Evolutionary conservation across 2,113 vertebrate genomes (phyloP).

Genomic region (Dinomys branickii): DNA sequence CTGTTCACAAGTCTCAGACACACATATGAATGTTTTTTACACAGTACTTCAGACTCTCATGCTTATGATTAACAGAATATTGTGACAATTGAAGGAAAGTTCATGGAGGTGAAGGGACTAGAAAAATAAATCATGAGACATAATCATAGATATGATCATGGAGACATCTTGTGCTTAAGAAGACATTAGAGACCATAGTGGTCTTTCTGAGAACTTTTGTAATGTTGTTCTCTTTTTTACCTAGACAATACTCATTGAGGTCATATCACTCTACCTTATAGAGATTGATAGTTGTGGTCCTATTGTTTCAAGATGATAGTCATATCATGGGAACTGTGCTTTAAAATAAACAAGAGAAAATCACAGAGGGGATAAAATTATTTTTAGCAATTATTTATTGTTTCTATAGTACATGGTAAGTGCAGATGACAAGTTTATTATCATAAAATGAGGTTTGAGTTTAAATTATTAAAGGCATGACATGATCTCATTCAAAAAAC

Average conservation of each 20-base stretch:
- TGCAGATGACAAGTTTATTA: background rate
- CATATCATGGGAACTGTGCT: background rate
- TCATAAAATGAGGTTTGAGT: slow-evolving; percentile 10
- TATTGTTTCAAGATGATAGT: background rate
- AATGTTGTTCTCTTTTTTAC: background rate
- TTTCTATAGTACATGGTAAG: background rate
- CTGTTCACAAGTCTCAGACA: background rate
- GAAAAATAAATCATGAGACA: background rate
- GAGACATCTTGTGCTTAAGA: background rate
- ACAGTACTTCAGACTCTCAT: background rate
- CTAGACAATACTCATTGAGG: background rate
- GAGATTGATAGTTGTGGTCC: background rate
- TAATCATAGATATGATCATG: background rate
- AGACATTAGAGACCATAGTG: background rate
- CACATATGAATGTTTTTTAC: slow-evolving; percentile 15
- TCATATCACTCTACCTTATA: background rate
- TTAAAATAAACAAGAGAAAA: background rate
- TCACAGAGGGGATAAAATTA: background rate
- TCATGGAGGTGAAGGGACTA: background rate
- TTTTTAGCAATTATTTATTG: background rate
- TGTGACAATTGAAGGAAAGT: background rate
- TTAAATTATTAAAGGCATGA: background rate
- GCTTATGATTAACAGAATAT: background rate
- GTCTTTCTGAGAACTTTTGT: background rate
- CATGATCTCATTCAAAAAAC: background rate